Evolutionary conservation across 2,113 vertebrate genomes (phyloP), one percentile per base, ranked within the genome.

Genomic region (Cathartes aura): DNA sequence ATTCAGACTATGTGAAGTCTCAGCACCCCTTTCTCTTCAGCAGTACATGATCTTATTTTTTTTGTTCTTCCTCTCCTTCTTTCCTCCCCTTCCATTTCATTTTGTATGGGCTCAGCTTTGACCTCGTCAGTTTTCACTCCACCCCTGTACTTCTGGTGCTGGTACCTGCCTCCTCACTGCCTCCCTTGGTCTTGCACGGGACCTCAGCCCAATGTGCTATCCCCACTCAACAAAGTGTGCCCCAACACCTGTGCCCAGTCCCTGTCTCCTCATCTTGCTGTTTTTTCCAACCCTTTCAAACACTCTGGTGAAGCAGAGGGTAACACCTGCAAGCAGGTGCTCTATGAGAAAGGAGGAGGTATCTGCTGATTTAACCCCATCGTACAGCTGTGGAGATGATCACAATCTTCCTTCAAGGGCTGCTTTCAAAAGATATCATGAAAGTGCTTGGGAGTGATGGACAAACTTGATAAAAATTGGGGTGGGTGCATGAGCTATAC

Each of bases 191-290:
- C 47, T 63, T 59, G 11, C n/a, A 48, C 15, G 19, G 4, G 21
- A 81, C 23, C 20, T 76, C 53, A 60, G 9, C 4, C 29, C 26
- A 58, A 2, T 3, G 7, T 60, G 7, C 45, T 73, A 43, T 23
- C 3, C 5, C 16, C 23, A 20, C 24, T 67, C 48, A 40, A 56
- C 3, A 80, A 50, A 63, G 52, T 0, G 1, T 36, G 11, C 8
- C 19, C n/a, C 2, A 2, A 3, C 8, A n/a, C 14, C 4, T 36
- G 15, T 50, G 15, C 15, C 56, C 19, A 71, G 24, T 4, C 5
- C 42, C 14, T 20, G 20, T 14, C 6, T 70, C 26, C 15, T 79
- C 52, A n/a, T 42, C 38, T 21, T 60, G 11, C 3, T 71, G 13
- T 0, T 21, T 45, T 71, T 75, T 53, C 42, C 40, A 84, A 2